phyloP scores from a whole-genome alignment of 2,113 vertebrate genomes.

The Sprattus sprattus region DNA sequence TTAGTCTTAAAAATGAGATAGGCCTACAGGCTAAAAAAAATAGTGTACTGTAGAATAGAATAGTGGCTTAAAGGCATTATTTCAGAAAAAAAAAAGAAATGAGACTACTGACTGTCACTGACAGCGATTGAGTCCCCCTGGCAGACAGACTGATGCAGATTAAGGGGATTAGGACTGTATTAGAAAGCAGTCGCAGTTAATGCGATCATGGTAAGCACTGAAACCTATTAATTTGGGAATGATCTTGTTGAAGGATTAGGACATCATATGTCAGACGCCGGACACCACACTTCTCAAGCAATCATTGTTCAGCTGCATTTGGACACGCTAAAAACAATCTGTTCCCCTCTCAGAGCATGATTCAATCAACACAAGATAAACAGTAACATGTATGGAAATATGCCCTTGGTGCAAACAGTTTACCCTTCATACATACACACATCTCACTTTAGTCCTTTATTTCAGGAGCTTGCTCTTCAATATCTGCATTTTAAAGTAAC shows the following conservation, averaged over 20 bases:
- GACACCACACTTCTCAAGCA: slow-evolving; percentile 2
- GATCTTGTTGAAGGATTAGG: slow-evolving; percentile 56
- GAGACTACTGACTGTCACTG: slow-evolving; percentile 32
- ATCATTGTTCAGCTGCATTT: neutral
- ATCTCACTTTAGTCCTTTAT: slow-evolving; percentile 16
- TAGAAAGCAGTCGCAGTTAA: slow-evolving; percentile 50
- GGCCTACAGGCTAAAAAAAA: slow-evolving; percentile 21
- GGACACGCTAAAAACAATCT: neutral
- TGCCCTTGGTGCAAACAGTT: neutral
- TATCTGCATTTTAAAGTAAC: too few species aligned
- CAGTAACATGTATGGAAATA: neutral
- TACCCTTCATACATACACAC: slow-evolving; percentile 22
- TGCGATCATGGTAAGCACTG: slow-evolving; percentile 52
- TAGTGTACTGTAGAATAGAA: neutral
- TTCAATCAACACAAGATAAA: neutral
- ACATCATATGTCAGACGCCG: slow-evolving; percentile 46
- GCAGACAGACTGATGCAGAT: slow-evolving; percentile 51
- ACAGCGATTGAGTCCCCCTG: slow-evolving; percentile 43
- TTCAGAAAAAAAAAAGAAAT: neutral
- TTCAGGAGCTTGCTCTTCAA: too few species aligned
- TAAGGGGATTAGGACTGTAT: slow-evolving; percentile 52
- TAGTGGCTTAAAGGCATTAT: neutral
- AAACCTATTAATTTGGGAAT: slow-evolving; percentile 52
- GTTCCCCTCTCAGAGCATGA: neutral
- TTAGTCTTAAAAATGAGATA: too few species aligned